A percentile compares a stretch with the other conserved stretches of the same genome.
Conservation (phyloP, 2,113 vertebrate genomes). For the Erinaceus europaeus region DNA sequence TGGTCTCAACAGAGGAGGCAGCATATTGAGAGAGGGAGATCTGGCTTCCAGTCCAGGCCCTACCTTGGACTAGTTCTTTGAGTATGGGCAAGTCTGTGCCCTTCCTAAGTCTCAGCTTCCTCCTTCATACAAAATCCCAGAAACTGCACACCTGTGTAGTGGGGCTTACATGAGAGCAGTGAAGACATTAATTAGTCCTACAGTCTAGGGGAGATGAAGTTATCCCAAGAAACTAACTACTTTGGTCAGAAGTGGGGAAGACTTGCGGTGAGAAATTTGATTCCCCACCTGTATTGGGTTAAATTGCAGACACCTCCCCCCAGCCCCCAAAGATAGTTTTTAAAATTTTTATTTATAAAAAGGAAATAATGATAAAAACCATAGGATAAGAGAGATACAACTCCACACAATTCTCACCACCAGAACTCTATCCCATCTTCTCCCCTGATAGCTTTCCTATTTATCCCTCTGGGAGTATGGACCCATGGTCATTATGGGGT, state of each 20-base stretch:
- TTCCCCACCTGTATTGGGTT: not conserved
- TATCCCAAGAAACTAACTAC: too few relatives aligned
- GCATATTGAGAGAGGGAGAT: not conserved
- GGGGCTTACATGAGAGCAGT: not conserved
- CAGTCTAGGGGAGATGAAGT: too few relatives aligned
- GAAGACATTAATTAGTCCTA: not conserved
- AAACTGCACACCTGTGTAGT: not conserved
- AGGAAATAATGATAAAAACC: too few relatives aligned
- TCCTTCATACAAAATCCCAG: not conserved
- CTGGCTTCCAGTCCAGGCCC: not conserved
- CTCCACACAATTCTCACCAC: too few relatives aligned
- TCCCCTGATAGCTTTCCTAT: too few relatives aligned
- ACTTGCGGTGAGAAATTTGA: not conserved
- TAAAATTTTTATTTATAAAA: too few relatives aligned
- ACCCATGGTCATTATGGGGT: too few relatives aligned
- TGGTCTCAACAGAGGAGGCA: not conserved
- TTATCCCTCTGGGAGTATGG: too few relatives aligned
- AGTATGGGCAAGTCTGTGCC: not conserved
- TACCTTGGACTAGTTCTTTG: not conserved
- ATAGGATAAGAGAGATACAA: too few relatives aligned
- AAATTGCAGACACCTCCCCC: not conserved
- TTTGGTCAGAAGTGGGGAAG: too few relatives aligned
- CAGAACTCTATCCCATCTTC: too few relatives aligned
- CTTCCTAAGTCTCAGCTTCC: not conserved
- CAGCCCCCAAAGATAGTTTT: too few relatives aligned